Conservation (phyloP, 1,140 invertebrate species). For the Tetramorium parvispinum region DNA sequence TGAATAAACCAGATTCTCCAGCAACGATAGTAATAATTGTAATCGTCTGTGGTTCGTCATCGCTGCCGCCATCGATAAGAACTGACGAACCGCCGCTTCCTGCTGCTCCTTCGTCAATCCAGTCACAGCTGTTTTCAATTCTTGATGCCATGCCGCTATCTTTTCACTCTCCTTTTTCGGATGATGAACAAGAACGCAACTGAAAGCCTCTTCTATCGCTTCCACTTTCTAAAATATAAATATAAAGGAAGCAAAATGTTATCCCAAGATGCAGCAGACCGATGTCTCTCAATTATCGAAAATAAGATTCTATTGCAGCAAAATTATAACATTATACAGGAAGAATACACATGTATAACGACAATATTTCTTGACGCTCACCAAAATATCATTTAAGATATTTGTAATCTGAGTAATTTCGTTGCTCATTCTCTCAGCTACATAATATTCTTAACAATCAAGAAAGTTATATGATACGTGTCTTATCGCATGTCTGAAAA, state of each 20-base stretch:
- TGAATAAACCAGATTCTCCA: slow-evolving; percentile 90
- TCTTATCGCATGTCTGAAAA: background rate
- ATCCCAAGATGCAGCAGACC: too few species aligned
- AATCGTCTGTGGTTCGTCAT: slow-evolving; percentile 90
- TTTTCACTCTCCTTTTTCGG: slow-evolving; percentile 89
- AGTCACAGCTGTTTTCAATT: slow-evolving; percentile 86
- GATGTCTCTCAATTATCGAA: background rate
- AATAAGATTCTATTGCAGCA: background rate
- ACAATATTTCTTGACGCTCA: slow-evolving; percentile 79
- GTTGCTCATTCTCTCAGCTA: slow-evolving; percentile 81
- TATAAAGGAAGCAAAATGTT: background rate
- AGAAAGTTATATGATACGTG: background rate
- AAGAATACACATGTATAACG: slow-evolving; percentile 10
- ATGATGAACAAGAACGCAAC: slow-evolving; percentile 92
- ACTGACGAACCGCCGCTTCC: slow-evolving; percentile 90
- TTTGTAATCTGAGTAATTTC: slow-evolving; percentile 87
- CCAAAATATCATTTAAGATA: slow-evolving; percentile 89
- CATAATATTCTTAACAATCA: background rate
- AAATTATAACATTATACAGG: background rate
- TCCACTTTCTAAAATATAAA: slow-evolving; percentile 89
- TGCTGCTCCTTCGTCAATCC: slow-evolving; percentile 89
- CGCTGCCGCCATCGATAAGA: slow-evolving; percentile 89
- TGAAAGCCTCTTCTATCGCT: slow-evolving; percentile 94
- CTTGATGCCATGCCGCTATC: slow-evolving; percentile 88
- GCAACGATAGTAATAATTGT: slow-evolving; percentile 89